phyloP scores from a whole-genome alignment of 2,797 vertebrate genomes.

The Hyperoplus immaculatus region DNA sequence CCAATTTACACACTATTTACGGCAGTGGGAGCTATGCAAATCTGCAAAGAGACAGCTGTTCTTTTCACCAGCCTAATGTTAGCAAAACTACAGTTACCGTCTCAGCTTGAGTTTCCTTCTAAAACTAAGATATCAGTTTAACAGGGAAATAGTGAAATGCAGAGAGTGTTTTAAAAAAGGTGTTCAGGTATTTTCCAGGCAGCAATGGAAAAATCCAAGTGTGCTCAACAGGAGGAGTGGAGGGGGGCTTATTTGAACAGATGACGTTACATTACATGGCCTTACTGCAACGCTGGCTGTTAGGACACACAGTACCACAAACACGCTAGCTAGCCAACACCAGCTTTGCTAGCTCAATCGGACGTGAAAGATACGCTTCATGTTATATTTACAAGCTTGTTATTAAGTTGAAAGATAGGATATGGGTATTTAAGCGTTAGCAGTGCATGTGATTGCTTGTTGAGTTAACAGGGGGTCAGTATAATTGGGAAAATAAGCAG shows the following conservation, averaged over 20 bases:
- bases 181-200: conserved; percentile 27
- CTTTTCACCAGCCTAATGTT: neutral
- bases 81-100: neutral
- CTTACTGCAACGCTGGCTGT: conserved; percentile 68
- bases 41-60: conserved; percentile 6
- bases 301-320: conserved; percentile 50
- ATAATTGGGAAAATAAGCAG: conserved; percentile 36
- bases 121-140: neutral
- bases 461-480: neutral
- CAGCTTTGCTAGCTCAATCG: conserved; percentile 33
- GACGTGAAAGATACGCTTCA: neutral
- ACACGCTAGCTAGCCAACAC: conserved; percentile 53
- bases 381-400: neutral
- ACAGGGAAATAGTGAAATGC: neutral
- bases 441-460: neutral
- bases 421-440: neutral
- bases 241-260: conserved; percentile 74
- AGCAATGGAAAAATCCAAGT: conserved; percentile 65
- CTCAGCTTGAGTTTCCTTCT: neutral
- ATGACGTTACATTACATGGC: conserved; percentile 79
- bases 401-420: neutral
- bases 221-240: conserved; percentile 52
- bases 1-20: conserved; percentile 43
- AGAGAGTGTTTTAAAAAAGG: neutral
- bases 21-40: conserved; percentile 14